Base-by-base conservation (phyloP, 2,797 vertebrate species). In the Zenarchopterus dispar region DNA sequence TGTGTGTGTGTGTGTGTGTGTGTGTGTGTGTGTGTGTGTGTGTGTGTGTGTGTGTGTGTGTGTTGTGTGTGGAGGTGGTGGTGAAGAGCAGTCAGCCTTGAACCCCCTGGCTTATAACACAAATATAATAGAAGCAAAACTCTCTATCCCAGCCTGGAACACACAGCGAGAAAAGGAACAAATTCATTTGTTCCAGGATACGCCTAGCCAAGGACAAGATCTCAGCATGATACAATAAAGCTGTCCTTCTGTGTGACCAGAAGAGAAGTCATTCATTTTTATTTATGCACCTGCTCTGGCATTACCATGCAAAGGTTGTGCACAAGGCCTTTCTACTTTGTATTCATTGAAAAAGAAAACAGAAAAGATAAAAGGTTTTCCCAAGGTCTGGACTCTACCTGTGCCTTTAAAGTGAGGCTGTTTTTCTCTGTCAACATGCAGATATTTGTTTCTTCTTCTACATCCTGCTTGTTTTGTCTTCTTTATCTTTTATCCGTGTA, bases 131-230 rank as follows among this genome's bases (percentile, higher is more conserved):
- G 70, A 50, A 75, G 55, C 62, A 78, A 65, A 73, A 73, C 83
- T 81, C 73, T 82, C 43, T 92, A 92, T 91, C 92, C 92, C 89
- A 89, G 84, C 54, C 63, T 71, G 78, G 62, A 63, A 70, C 88
- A 80, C 81, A 80, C 79, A 67, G 72, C 64, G 70, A 73, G 79
- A 70, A 81, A 56, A 81, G 80, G 79, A 90, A 84, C 75, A 69
- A 75, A 87, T 89, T 91, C 71, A 90, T 91, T 90, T 91, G 84
- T 89, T 84, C 80, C 81, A 70, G 54, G 56, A 11, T 75, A 70
- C 75, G 77, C 66, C 48, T 58, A 70, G 73, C 73, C 79, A 86
- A 86, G 77, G 80, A 92, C 89, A 88, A 87, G 82, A 87, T 87
- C 90, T 81, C 87, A 86, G 84, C 78, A 65, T 83, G 90, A 85